Conservation (phyloP, 2,888 invertebrate species). For the Oithona nana region DNA sequence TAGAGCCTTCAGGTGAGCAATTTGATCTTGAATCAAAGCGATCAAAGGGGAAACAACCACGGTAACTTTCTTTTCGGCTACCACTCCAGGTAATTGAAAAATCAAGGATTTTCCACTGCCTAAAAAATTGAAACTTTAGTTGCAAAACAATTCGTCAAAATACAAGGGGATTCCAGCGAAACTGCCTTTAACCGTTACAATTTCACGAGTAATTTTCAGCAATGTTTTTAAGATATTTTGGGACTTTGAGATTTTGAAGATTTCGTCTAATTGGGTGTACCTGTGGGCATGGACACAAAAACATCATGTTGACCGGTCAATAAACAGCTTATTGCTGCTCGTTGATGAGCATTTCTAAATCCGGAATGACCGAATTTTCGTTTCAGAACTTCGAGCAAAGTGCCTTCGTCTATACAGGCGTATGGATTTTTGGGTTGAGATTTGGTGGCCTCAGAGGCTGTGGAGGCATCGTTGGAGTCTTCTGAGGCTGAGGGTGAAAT, state of each 20-base stretch:
- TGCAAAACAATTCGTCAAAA: no score
- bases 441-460: neutral
- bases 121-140: no score
- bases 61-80: conserved; percentile 57
- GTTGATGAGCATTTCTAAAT: conserved; percentile 6
- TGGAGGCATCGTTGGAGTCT: no score
- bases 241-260: no score
- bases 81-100: conserved; percentile 82
- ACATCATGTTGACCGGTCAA: conserved; percentile 60
- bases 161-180: no score
- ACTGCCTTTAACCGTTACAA: no score
- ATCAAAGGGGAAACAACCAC: conserved; percentile 88
- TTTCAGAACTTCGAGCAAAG: conserved; percentile 1
- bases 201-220: no score
- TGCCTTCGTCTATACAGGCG: neutral
- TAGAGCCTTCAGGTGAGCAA: conserved; percentile 56
- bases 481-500: neutral
- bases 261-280: no score
- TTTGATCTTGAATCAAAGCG: conserved; percentile 91
- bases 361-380: neutral
- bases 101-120: conserved; percentile 93
- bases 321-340: conserved; percentile 16
- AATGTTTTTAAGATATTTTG: no score
- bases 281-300: conserved; percentile 94
- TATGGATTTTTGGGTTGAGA: neutral